phyloP scores from a whole-genome alignment of 2,113 vertebrate species.

The Gavialis gangeticus region DNA sequence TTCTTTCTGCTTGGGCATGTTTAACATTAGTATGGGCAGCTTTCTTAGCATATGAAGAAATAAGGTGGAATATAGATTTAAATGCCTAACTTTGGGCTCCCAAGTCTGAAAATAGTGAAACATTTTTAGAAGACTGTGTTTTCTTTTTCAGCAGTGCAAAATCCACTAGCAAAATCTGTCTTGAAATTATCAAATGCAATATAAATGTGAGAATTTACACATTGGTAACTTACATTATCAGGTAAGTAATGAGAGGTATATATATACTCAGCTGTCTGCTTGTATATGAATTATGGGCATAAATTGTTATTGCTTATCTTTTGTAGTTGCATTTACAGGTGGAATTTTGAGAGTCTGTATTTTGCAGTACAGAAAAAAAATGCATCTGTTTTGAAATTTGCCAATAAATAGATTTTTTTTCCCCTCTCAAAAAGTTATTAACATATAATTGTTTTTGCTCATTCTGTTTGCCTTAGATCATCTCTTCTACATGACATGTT shows the following conservation, averaged over 20 bases:
- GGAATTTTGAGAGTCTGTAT: neutral
- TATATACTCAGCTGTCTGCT: neutral
- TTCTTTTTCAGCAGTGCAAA: neutral
- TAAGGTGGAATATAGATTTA: neutral
- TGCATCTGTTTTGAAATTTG: slow-evolving; percentile 21
- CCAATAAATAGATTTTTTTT: slow-evolving; percentile 22
- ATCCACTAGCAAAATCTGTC: neutral
- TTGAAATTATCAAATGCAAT: neutral
- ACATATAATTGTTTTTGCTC: slow-evolving; percentile 15
- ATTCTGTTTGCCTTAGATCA: slow-evolving; percentile 33
- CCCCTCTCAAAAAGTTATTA: neutral
- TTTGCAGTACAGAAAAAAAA: slow-evolving; percentile 8
- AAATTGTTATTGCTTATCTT: neutral
- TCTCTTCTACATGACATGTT: slow-evolving; percentile 39
- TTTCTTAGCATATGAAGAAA: neutral
- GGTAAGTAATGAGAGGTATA: neutral
- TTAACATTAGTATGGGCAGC: slow-evolving; percentile 55
- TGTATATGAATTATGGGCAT: neutral
- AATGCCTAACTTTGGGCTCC: neutral
- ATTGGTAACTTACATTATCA: neutral
- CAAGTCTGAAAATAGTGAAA: neutral
- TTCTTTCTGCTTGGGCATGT: slow-evolving; percentile 51
- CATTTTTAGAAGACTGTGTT: neutral
- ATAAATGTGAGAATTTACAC: neutral
- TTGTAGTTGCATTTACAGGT: neutral